Percentiles rank a stretch among this genome's conserved stretches.
Evolutionary conservation across 53 echinoderm and acorn worm species (phyloP).

Genomic region (Zoroaster sp.): DNA sequence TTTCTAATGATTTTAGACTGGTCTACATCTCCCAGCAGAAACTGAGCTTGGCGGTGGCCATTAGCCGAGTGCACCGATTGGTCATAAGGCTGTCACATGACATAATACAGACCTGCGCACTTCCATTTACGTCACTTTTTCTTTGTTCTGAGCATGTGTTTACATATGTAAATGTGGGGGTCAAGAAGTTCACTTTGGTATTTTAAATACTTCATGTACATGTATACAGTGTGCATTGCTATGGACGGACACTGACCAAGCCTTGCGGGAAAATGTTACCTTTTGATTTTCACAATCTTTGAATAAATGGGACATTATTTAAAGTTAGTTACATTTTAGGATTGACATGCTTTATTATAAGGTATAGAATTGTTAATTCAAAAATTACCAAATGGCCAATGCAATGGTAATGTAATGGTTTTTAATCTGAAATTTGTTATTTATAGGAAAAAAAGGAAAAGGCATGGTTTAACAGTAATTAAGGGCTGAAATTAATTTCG

Average conservation of each 20-base stretch:
- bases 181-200: slow-evolving; percentile 43
- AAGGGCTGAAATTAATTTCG: too few species aligned
- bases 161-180: slow-evolving; percentile 74
- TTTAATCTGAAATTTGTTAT: too few species aligned
- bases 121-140: slow-evolving; percentile 49
- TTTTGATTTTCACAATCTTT: background rate
- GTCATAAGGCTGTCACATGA: slow-evolving; percentile 58
- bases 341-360: too few species aligned
- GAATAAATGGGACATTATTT: background rate
- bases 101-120: slow-evolving; percentile 53
- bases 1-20: slow-evolving; percentile 43
- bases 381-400: too few species aligned
- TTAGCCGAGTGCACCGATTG: slow-evolving; percentile 70
- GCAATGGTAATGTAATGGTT: too few species aligned
- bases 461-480: too few species aligned
- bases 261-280: background rate
- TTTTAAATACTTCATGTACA: background rate
- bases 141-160: slow-evolving; percentile 67
- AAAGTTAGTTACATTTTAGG: too few species aligned
- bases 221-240: background rate
- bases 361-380: too few species aligned
- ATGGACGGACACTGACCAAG: background rate
- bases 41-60: slow-evolving; percentile 98
- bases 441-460: too few species aligned
- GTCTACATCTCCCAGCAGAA: slow-evolving; percentile 57